Evolutionary conservation across 1,140 invertebrate species (phyloP).

Genomic region (Drosophila trapezifrons): DNA sequence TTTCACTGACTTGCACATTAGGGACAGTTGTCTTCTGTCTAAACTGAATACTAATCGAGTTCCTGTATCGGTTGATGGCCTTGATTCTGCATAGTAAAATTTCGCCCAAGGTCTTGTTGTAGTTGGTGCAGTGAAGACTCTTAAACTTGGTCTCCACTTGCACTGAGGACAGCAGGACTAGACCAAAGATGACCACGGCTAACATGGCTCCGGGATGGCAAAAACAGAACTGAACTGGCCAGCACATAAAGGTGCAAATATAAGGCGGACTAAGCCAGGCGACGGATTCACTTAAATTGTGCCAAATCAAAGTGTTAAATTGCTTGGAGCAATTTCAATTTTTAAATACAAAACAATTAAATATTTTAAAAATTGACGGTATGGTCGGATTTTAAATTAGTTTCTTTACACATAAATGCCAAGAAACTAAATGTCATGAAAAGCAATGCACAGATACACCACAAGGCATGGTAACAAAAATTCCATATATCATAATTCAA

Average conservation of each 20-base stretch:
- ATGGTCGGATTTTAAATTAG: neutral
- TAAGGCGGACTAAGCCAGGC: neutral
- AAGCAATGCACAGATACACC: too few relatives aligned
- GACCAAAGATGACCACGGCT: constrained; percentile 1
- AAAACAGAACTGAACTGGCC: constrained; percentile 6
- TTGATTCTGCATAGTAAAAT: constrained; percentile 37
- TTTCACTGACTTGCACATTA: constrained; percentile 20
- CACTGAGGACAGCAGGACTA: constrained; percentile 8
- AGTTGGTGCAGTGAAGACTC: constrained; percentile 29
- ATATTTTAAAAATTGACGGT: neutral
- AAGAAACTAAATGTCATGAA: neutral
- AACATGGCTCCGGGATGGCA: constrained; percentile 1
- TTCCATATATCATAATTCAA: too few relatives aligned
- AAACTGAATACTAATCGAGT: constrained; percentile 32
- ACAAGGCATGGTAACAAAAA: too few relatives aligned
- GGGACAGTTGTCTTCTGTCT: constrained; percentile 5
- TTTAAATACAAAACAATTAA: neutral
- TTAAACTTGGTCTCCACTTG: constrained; percentile 43
- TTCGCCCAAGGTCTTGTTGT: constrained; percentile 15
- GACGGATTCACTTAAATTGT: constrained; percentile 10
- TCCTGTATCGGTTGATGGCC: constrained; percentile 36
- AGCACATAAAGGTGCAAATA: neutral
- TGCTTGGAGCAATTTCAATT: neutral
- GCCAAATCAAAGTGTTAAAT: constrained; percentile 17
- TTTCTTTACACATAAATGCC: neutral